Base-by-base conservation (phyloP, 2,888 invertebrate genomes). In the Pandemis corylana region DNA sequence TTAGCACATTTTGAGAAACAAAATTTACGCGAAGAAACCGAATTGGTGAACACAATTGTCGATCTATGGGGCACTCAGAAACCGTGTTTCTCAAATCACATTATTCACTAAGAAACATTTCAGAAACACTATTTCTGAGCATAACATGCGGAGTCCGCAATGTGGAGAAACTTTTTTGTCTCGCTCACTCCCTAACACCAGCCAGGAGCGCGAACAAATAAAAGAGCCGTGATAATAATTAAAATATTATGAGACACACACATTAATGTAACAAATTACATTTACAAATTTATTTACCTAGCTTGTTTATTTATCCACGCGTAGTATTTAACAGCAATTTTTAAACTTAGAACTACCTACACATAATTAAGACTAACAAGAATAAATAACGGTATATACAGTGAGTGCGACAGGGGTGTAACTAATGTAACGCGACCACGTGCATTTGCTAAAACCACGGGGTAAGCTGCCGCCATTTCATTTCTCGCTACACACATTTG, bases 361-460 rank as follows among this genome's bases (percentile, higher is more conserved):
- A 63, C n/a, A 7, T 42, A 42, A 64, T 15, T 46, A 56, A 59
- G 20, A n/a, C 59, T 65, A 73, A 68, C 63, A 59, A 65, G 56
- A 69, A 69, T 73, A 69, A 73, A 73, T 73, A 69, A 59, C 49
- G 15, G 49, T 69, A 73, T 73, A 49, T 73, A 73, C 69, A 73
- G 41, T n/a, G 62, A 15, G 51, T 59, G 68, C 49, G 69, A 53
- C 7, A 69, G 59, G 64, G 64, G 9, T 2, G 56, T 73, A 73
- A 69, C 73, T 65, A 73, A 69, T 73, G 72, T 62, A 41, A 41
- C 13, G n/a, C 2, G 62, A n/a, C 41, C 6, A 7, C 62, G 9
- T 41, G 41, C 15, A 44, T 5, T 2, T 15, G 15, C 44, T 10
- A 64, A 64, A 64, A 64, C 10, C 15, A 64, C 9, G 5, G 5